Percentiles rank a stretch among this genome's conserved stretches.
These are phyloP conservation scores for Anniella stebbinsi DNA, from an alignment of 2,797 vertebrate species.

Conservation along the genomic window DNA sequence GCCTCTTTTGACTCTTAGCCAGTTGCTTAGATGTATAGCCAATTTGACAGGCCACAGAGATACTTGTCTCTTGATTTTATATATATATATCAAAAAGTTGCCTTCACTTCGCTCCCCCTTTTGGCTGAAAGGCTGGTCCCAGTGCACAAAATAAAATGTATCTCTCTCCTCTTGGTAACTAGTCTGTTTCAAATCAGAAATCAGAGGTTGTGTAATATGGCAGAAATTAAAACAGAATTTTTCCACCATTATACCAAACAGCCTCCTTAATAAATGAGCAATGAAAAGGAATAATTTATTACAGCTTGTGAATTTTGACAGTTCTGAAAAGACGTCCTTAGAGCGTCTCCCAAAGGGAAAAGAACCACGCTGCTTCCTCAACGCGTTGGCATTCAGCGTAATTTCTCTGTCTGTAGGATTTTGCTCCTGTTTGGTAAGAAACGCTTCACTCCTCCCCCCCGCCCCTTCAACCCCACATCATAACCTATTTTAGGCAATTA, in stretches of 20 bases:
- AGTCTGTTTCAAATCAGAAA: slow-evolving; percentile 72
- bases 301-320: slow-evolving; percentile 83
- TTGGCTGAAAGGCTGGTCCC: slow-evolving; percentile 32
- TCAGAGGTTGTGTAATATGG: slow-evolving; percentile 71
- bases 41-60: slow-evolving; percentile 4
- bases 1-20: background rate
- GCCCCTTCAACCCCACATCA: slow-evolving; percentile 67
- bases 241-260: slow-evolving; percentile 82
- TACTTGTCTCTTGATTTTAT: background rate
- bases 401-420: slow-evolving; percentile 83
- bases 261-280: slow-evolving; percentile 81
- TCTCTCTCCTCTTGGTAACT: slow-evolving; percentile 69
- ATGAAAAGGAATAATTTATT: slow-evolving; percentile 89
- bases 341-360: slow-evolving; percentile 79
- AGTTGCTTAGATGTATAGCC: background rate
- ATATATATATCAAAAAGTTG: background rate
- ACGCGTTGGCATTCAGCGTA: slow-evolving; percentile 71
- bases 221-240: slow-evolving; percentile 82
- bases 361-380: slow-evolving; percentile 75
- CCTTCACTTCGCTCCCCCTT: slow-evolving; percentile 31
- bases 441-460: slow-evolving; percentile 65
- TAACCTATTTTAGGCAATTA: slow-evolving; percentile 82
- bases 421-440: slow-evolving; percentile 71
- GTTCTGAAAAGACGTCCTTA: slow-evolving; percentile 85
- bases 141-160: slow-evolving; percentile 51